Percentiles rank a stretch among this genome's conserved stretches.
phyloP scores from a whole-genome alignment of 2,888 invertebrate genomes.

The Stenotaenia linearis region DNA sequence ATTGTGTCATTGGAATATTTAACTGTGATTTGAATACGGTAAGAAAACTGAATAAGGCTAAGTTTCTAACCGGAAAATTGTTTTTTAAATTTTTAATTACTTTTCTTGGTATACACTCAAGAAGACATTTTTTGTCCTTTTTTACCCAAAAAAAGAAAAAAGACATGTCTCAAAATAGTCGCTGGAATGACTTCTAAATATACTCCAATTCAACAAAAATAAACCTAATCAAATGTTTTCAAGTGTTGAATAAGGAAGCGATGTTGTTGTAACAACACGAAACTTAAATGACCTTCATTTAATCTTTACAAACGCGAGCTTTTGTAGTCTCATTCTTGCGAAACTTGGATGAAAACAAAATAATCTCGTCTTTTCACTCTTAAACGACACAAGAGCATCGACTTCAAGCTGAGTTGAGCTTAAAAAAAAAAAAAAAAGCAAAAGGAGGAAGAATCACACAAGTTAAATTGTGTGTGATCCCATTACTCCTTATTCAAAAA shows the following conservation, averaged over 20 bases:
- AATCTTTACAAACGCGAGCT: not conserved
- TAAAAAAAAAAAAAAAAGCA: not conserved
- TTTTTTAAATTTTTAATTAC: too few relatives aligned
- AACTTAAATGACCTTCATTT: not conserved
- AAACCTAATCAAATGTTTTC: not conserved
- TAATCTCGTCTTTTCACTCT: not conserved
- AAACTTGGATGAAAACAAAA: not conserved
- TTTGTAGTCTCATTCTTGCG: slow-evolving; percentile 2
- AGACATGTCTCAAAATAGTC: not conserved
- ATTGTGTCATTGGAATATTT: not conserved
- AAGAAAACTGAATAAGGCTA: too few relatives aligned
- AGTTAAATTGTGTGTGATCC: slow-evolving; percentile 4
- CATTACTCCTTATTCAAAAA: not conserved
- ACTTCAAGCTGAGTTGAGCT: not conserved
- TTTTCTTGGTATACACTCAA: too few relatives aligned
- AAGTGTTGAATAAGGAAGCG: slow-evolving; percentile 20
- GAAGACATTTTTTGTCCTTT: too few relatives aligned
- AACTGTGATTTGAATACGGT: too few relatives aligned
- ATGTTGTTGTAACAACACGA: not conserved
- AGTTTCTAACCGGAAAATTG: not conserved
- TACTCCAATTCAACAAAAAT: not conserved
- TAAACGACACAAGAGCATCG: not conserved
- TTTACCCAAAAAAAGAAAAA: not conserved
- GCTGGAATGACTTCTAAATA: not conserved
- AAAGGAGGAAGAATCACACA: not conserved